A percentile compares a stretch with the other conserved stretches of the same genome.
Evolutionary conservation across 2,888 invertebrate species (phyloP).

Genomic region (Mantis religiosa): DNA sequence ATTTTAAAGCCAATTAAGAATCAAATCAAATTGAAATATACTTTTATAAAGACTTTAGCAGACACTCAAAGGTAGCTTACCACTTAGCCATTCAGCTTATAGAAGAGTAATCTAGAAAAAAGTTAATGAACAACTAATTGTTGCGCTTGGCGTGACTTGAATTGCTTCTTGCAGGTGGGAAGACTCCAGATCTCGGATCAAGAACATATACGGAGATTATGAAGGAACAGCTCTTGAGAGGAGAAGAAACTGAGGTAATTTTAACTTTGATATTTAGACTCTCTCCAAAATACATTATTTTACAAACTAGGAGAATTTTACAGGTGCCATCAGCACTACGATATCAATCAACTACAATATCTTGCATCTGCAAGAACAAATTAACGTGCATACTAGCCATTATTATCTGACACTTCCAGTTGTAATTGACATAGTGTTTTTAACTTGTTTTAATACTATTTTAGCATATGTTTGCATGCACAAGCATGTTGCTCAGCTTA

Average conservation of each 20-base stretch:
- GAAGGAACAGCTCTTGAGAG: constrained; percentile 88
- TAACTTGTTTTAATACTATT: too few relatives aligned
- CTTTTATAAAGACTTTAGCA: background rate
- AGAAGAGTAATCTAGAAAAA: background rate
- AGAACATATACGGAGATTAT: constrained; percentile 96
- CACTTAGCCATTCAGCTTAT: background rate
- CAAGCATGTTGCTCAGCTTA: too few relatives aligned
- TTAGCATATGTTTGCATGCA: too few relatives aligned
- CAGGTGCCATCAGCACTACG: background rate
- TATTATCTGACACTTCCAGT: too few relatives aligned
- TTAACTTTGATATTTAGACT: background rate
- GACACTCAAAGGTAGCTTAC: background rate
- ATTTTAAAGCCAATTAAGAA: background rate
- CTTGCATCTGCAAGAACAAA: too few relatives aligned
- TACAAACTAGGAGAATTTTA: background rate
- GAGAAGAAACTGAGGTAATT: constrained; percentile 85
- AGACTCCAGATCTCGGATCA: constrained; percentile 93
- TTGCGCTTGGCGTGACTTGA: constrained; percentile 29
- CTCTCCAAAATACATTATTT: background rate
- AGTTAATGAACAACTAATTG: constrained; percentile 8
- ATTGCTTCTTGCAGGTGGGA: constrained; percentile 75
- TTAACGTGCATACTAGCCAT: too few relatives aligned
- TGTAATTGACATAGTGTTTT: too few relatives aligned
- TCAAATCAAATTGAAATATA: background rate
- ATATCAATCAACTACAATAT: too few relatives aligned